phyloP scores from a whole-genome alignment of 2,888 invertebrate species.

The Eilema griseolum region DNA sequence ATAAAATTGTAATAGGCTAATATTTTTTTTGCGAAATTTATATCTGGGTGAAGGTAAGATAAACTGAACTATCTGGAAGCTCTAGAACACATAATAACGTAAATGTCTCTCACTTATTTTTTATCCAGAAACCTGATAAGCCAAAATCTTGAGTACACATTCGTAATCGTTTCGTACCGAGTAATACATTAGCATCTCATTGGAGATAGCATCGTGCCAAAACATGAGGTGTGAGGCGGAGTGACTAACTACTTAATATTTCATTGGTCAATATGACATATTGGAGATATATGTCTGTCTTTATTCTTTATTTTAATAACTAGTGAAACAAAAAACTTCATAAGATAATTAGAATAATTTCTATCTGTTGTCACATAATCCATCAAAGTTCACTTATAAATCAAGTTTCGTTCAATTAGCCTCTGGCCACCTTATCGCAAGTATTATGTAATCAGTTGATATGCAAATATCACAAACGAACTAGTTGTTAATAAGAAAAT shows the following conservation, averaged over 20 bases:
- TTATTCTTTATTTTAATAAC: conserved; percentile 45
- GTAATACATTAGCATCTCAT: conserved; percentile 83
- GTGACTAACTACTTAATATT: conserved; percentile 59
- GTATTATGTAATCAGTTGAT: conserved; percentile 50
- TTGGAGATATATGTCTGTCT: conserved; percentile 50
- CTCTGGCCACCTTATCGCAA: conserved; percentile 40
- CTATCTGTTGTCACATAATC: conserved; percentile 50
- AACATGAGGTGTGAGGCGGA: conserved; percentile 59
- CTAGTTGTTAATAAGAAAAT: conserved; percentile 47
- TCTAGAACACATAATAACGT: conserved; percentile 55
- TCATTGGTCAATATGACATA: conserved; percentile 56
- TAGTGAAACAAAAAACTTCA: conserved; percentile 33
- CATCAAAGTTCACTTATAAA: conserved; percentile 56
- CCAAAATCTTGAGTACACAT: conserved; percentile 58
- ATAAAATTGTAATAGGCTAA: conserved; percentile 16
- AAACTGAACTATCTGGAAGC: conserved; percentile 62
- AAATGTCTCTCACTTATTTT: conserved; percentile 56
- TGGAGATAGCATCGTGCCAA: conserved; percentile 74
- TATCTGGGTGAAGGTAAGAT: conserved; percentile 54
- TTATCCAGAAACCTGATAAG: conserved; percentile 76
- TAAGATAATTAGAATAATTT: conserved; percentile 42
- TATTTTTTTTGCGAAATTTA: conserved; percentile 53
- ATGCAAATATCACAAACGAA: conserved; percentile 45
- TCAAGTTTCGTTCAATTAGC: conserved; percentile 52
- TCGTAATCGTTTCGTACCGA: conserved; percentile 83